Evolutionary conservation across 2,888 invertebrate genomes (phyloP), one percentile per base, ranked within the genome.

Genomic region (Tenthredo distinguenda): DNA sequence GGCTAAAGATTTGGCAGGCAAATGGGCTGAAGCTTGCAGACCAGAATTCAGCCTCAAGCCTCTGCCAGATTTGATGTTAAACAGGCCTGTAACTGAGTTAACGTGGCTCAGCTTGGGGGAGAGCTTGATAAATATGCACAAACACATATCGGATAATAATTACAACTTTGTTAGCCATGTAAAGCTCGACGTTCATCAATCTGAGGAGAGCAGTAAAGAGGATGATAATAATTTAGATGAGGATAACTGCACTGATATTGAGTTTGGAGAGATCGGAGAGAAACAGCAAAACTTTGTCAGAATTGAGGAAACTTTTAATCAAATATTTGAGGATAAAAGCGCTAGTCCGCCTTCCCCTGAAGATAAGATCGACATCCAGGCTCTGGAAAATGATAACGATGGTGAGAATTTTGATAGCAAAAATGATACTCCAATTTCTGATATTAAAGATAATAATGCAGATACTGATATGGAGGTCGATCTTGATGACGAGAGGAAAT

Each of bases 21-120:
- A 92, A 89, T 95, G 95, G 93, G 91, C 94, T 74, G 95, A 95
- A 87, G 94, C 94, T 86, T 95, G 94, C 88, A 95, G 95, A 87
- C 94, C 94, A 82, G 93, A 95, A 85, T 94, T 95, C 84, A 94
- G 94, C 86, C 94, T 94, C 79, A 94, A 95, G 89, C 92, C 94
- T 2, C 89, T 96, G 82, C 95, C 95, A 26, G 93, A 95, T 86
- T 94, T 96, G 85, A 94, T 95, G 81, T 91, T 96, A 87, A 95
- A 95, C 76, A 96, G 95, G 89, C 95, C 96, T 10, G 94, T 96
- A 85, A 93, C 94, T 55, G 94, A 94, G 65, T 94, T 95, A 77
- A 95, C 95, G 65, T 97, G 97, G 97, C 89, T 95, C 21, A 95
- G 96, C 79, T 93, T 97, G 47, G 97, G 97, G 9, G 95, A 95